Conservation (phyloP, 30 jellyfish, hydroid and myxozoan genomes). For the Aurelia aurita region DNA sequence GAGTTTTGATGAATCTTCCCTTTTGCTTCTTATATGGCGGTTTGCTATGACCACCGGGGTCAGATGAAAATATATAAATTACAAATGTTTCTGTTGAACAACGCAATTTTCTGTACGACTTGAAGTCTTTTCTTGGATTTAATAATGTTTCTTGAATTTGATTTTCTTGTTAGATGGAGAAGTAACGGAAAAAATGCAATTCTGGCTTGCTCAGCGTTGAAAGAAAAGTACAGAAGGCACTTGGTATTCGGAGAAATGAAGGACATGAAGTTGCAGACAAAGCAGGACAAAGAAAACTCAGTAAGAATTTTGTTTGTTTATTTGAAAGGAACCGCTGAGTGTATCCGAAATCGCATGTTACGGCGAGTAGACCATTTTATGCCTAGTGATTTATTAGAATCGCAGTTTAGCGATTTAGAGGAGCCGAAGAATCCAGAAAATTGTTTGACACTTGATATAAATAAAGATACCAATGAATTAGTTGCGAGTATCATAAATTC, state of each 20-base stretch:
- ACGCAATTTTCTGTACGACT: no score
- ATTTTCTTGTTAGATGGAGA: slow-evolving; percentile 10
- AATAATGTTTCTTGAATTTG: no score
- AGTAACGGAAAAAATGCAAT: background rate
- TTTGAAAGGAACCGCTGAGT: slow-evolving; percentile 26
- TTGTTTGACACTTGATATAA: slow-evolving; percentile 8
- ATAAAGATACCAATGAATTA: background rate
- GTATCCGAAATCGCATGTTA: slow-evolving; percentile 25
- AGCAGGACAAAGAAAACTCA: background rate
- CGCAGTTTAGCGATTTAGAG: slow-evolving; percentile 58
- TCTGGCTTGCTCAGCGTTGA: slow-evolving; percentile 68
- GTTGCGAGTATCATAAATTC: no score
- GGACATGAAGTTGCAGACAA: background rate
- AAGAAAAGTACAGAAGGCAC: slow-evolving; percentile 35
- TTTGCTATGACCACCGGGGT: no score
- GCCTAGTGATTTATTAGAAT: slow-evolving; percentile 31
- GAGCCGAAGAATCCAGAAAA: slow-evolving; percentile 44
- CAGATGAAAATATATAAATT: no score
- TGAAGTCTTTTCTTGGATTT: no score
- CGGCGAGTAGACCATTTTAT: slow-evolving; percentile 51
- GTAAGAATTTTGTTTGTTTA: slow-evolving; percentile 4
- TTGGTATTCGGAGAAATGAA: background rate
- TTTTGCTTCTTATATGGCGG: no score
- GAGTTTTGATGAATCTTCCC: no score
- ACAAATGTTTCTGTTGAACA: no score